A percentile compares a stretch with the other conserved stretches of the same genome.
Evolutionary conservation across 2,888 invertebrate genomes (phyloP).

Genomic region (Julus scandinavius): DNA sequence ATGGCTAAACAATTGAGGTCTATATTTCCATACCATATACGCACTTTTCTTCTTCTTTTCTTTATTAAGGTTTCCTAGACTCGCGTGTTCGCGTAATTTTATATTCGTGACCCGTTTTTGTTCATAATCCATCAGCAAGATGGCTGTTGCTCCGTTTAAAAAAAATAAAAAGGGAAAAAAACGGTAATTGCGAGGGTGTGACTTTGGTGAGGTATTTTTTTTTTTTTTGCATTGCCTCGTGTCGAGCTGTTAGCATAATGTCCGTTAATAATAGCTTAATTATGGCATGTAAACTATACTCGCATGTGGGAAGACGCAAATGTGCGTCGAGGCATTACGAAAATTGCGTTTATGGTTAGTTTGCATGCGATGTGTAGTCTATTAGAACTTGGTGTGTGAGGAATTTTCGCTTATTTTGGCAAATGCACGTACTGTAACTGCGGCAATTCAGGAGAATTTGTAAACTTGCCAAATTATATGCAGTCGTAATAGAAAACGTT

Average conservation of each 20-base stretch:
- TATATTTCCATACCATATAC: not conserved
- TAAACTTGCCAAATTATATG: not conserved
- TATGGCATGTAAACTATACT: not conserved
- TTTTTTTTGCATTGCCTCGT: not conserved
- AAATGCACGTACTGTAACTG: not conserved
- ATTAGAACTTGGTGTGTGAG: not conserved
- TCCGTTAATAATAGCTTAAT: constrained; percentile 14
- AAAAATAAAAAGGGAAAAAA: not conserved
- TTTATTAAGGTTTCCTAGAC: not conserved
- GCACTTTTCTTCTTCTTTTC: not conserved
- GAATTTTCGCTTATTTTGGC: constrained; percentile 1
- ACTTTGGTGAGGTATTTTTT: not conserved
- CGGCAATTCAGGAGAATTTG: not conserved
- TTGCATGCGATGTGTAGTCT: not conserved
- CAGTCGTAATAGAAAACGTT: constrained; percentile 11
- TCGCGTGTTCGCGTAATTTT: not conserved
- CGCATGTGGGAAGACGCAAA: constrained; percentile 19
- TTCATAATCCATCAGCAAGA: not conserved
- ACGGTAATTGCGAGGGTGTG: constrained; percentile 15
- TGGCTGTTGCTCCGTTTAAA: not conserved
- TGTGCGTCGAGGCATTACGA: not conserved
- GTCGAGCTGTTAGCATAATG: constrained; percentile 29
- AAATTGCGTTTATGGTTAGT: constrained; percentile 6
- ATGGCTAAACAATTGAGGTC: not conserved
- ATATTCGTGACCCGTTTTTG: constrained; percentile 1